Evolutionary conservation across 2,113 vertebrate genomes (phyloP).

Genomic region (Epinephelus fuscoguttatus): DNA sequence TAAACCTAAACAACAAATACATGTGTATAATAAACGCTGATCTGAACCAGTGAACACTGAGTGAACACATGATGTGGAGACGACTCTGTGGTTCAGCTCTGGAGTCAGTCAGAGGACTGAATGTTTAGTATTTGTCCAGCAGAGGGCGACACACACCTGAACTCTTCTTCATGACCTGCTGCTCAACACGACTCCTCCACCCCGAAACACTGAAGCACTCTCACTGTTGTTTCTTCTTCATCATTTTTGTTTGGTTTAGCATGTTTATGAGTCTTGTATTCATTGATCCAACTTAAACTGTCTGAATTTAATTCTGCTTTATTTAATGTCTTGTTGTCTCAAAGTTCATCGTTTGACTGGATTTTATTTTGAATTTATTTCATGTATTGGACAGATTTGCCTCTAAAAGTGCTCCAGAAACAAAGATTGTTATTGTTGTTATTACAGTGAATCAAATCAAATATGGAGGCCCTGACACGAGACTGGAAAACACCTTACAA

Average conservation of each 20-base stretch:
- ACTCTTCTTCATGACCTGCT: not conserved
- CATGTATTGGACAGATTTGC: not conserved
- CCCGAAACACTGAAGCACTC: too few relatives aligned
- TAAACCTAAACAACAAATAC: too few relatives aligned
- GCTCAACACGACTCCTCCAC: not conserved
- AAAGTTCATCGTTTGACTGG: not conserved
- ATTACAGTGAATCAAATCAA: not conserved
- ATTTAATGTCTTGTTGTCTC: not conserved
- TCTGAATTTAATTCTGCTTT: not conserved
- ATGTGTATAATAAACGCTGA: too few relatives aligned
- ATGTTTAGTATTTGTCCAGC: slow-evolving; percentile 22
- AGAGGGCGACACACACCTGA: slow-evolving; percentile 47
- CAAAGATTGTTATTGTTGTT: too few relatives aligned
- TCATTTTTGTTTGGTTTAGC: too few relatives aligned
- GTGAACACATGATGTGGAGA: too few relatives aligned
- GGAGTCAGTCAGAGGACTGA: too few relatives aligned
- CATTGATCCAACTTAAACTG: not conserved
- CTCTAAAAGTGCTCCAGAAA: too few relatives aligned
- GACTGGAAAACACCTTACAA: too few relatives aligned
- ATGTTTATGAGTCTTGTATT: not conserved
- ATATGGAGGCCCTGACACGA: not conserved
- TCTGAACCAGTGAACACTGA: too few relatives aligned
- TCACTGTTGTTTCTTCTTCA: too few relatives aligned
- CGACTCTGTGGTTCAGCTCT: not conserved
- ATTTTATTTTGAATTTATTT: not conserved